Base-by-base conservation (phyloP, 2,113 vertebrate species). In the Rhinoderma darwinii region DNA sequence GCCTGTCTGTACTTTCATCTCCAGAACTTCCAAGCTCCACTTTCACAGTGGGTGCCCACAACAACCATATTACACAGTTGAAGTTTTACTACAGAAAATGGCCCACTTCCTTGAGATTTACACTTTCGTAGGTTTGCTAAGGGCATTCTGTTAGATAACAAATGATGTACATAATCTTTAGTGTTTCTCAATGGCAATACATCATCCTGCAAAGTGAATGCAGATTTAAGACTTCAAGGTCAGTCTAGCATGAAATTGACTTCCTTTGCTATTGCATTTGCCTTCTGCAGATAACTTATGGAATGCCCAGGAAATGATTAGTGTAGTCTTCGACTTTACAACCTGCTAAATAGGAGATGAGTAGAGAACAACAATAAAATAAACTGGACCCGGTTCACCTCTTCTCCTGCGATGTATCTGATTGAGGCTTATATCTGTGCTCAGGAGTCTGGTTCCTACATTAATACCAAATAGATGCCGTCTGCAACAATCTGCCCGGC, bases 221-320 rank as follows among this genome's bases (percentile, higher is more conserved):
- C 86, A 87, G 89, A 87, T 90, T 89, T 82, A 90, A 88, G 88
- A 88, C 89, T n/a, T 27, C 83, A 66, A 51, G 72, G 81, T 86
- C 91, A 89, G 86, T 91, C 88, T 89, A 79, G 92, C 91, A 86
- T 93, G 92, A 91, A 92, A 90, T 91, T 90, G 83, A 88, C 91
- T 91, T 86, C 82, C 89, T 90, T 80, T 68, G 88, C 90, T 89
- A 89, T 88, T 90, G 89, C 84, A 66, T 50, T 89, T 56, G 86
- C 89, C 90, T 79, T 81, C 87, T 89, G 88, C 91, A 89, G 89
- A 89, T 83, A 74, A 79, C 88, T 88, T 86, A 51, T 81, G 66
- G 76, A 70, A 47, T 30, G 73, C 18, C 79, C 68, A 61, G 35
- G 68, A 74, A 77, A 77, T 85, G 84, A 85, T 77, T 75, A 63